Percentiles rank a stretch among this genome's conserved stretches.
Conservation (phyloP, 1,140 invertebrate genomes). For the Megathymus violae region DNA sequence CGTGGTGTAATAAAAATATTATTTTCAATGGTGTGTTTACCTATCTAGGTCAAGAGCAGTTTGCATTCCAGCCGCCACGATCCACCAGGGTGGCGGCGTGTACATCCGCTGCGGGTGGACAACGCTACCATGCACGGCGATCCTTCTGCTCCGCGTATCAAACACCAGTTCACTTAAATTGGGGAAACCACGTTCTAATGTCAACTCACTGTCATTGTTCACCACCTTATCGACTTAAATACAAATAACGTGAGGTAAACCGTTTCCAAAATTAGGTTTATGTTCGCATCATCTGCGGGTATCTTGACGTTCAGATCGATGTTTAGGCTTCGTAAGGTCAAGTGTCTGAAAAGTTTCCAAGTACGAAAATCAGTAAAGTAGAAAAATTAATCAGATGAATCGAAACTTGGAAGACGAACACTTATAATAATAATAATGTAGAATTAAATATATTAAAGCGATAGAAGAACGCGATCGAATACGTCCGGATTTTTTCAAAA, state of each 20-base stretch:
- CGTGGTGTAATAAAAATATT: too few relatives aligned
- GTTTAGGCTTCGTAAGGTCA: not conserved
- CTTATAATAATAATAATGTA: constrained; percentile 24
- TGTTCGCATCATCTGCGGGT: constrained; percentile 43
- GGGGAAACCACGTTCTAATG: constrained; percentile 51
- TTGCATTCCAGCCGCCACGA: constrained; percentile 78
- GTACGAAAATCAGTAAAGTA: not conserved
- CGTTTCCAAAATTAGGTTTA: constrained; percentile 52
- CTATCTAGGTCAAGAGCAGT: constrained; percentile 81
- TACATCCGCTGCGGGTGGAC: constrained; percentile 72
- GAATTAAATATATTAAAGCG: constrained; percentile 70
- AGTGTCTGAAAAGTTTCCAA: not conserved
- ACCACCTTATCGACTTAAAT: constrained; percentile 59
- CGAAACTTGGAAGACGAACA: not conserved
- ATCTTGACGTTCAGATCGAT: constrained; percentile 39
- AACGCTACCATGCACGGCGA: constrained; percentile 58
- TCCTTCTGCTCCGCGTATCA: constrained; percentile 37
- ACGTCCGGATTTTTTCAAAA: constrained; percentile 63
- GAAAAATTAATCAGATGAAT: not conserved
- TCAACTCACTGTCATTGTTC: constrained; percentile 71
- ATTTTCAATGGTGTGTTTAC: too few relatives aligned
- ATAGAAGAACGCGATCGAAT: constrained; percentile 63
- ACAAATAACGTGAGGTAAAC: constrained; percentile 65
- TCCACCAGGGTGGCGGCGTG: constrained; percentile 74
- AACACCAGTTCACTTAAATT: constrained; percentile 54